These are phyloP conservation scores for Ichneumon xanthorius DNA, from an alignment of 2,888 invertebrate species.

Conservation along the genomic window DNA sequence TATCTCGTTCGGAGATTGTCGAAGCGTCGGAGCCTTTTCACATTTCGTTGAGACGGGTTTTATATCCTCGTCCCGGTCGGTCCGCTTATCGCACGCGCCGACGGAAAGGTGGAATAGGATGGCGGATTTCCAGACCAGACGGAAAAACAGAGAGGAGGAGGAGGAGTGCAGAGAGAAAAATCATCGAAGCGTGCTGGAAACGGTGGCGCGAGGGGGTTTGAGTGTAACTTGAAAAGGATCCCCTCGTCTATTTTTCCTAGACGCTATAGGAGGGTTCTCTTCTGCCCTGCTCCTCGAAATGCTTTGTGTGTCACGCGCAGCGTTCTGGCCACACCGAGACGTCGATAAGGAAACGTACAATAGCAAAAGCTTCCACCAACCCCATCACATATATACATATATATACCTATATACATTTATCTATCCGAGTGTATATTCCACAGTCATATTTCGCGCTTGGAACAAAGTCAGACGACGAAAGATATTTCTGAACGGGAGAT, in stretches of 20 bases:
- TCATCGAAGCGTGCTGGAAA: constrained; percentile 50
- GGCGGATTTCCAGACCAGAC: constrained; percentile 6
- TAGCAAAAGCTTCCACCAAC: constrained; percentile 16
- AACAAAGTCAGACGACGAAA: not conserved
- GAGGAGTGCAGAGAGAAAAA: constrained; percentile 34
- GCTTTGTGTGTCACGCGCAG: constrained; percentile 61
- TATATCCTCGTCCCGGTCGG: not conserved
- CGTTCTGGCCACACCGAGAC: constrained; percentile 42
- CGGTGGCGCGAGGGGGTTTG: constrained; percentile 15
- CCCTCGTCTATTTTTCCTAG: constrained; percentile 43
- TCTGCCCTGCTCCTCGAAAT: constrained; percentile 23
- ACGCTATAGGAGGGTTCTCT: constrained; percentile 24
- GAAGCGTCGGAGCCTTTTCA: constrained; percentile 8
- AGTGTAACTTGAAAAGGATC: constrained; percentile 49
- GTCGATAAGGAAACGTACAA: constrained; percentile 63
- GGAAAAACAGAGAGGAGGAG: constrained; percentile 23
- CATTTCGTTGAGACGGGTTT: not conserved
- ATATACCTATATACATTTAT: not conserved
- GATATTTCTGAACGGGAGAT: not conserved
- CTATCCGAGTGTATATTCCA: not conserved
- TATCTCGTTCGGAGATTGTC: not conserved
- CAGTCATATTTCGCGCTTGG: not conserved
- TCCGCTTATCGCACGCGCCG: constrained; percentile 30
- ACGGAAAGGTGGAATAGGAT: constrained; percentile 30
- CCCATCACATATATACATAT: not conserved